These are phyloP conservation scores for Theristus sp. DNA, from an alignment of 2,888 invertebrate genomes.

Conservation along the genomic window DNA sequence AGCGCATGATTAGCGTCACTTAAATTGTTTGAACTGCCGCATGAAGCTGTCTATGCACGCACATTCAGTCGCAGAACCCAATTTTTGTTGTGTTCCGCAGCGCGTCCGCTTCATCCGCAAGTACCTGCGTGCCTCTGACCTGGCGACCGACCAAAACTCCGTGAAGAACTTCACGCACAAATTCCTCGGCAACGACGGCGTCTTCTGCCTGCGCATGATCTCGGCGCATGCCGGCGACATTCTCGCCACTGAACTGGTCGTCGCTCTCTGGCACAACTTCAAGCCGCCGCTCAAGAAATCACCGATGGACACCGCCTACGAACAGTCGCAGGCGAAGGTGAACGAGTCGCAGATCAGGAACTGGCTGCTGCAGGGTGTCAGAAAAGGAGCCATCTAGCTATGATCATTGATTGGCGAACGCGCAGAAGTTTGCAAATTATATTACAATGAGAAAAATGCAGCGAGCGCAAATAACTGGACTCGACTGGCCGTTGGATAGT, in stretches of 20 bases:
- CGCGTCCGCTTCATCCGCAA: constrained; percentile 28
- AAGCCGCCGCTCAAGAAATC: constrained; percentile 11
- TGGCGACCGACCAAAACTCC: constrained; percentile 26
- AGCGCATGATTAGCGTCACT: no score
- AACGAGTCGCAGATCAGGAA: not conserved
- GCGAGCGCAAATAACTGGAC: no score
- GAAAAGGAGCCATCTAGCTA: not conserved
- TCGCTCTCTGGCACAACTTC: constrained; percentile 28
- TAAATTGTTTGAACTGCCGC: no score
- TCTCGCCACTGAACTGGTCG: constrained; percentile 28
- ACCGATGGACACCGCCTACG: not conserved
- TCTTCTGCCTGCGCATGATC: constrained; percentile 30
- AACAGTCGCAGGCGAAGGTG: not conserved
- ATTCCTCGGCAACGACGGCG: constrained; percentile 27
- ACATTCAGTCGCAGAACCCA: no score
- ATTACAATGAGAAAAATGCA: no score
- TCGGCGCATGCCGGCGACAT: constrained; percentile 29
- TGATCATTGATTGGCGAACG: no score
- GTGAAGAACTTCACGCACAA: constrained; percentile 30
- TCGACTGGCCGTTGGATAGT: no score
- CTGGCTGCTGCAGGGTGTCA: not conserved
- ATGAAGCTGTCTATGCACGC: no score
- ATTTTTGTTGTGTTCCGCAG: no score
- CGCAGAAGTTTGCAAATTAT: no score
- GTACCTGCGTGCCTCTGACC: constrained; percentile 27